A percentile compares a stretch with the other conserved stretches of the same genome.
phyloP scores from a whole-genome alignment of 2,113 vertebrate genomes.

The Aythya baeri region DNA sequence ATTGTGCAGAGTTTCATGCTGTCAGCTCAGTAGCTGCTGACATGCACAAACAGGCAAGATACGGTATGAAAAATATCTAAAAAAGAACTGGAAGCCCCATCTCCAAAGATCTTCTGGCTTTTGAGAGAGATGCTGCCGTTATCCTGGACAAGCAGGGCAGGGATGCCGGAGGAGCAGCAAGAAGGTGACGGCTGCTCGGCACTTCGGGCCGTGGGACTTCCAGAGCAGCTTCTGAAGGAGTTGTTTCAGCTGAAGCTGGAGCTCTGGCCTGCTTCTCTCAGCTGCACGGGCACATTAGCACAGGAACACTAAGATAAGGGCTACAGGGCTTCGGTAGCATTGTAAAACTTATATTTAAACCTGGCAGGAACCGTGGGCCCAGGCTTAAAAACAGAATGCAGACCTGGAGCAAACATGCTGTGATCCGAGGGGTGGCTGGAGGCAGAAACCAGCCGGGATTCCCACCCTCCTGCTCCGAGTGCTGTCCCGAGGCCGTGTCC shows the following conservation, averaged over 20 bases:
- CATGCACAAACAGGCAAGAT: background rate
- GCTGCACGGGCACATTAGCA: accelerated
- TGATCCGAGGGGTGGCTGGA: background rate
- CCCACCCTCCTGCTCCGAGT: background rate
- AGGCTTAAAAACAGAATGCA: background rate
- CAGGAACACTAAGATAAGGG: background rate
- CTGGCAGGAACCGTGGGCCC: background rate
- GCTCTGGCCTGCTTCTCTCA: background rate
- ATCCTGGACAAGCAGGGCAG: background rate
- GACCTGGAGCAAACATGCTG: background rate
- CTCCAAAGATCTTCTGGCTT: background rate
- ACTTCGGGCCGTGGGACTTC: background rate
- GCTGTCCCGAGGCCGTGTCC: accelerated
- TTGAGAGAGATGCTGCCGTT: background rate
- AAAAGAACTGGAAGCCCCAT: background rate
- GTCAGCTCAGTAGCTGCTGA: background rate
- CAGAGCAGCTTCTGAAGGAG: too few relatives aligned
- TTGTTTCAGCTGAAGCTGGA: background rate
- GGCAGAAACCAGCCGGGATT: background rate
- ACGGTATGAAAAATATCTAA: background rate
- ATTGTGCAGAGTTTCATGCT: too few relatives aligned
- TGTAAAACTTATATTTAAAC: background rate
- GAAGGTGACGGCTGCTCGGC: background rate
- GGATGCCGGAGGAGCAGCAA: background rate
- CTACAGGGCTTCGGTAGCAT: background rate